Percentiles rank a stretch among this genome's conserved stretches.
phyloP scores from a whole-genome alignment of 1,140 invertebrate species.

The Globodera ellingtonae region DNA sequence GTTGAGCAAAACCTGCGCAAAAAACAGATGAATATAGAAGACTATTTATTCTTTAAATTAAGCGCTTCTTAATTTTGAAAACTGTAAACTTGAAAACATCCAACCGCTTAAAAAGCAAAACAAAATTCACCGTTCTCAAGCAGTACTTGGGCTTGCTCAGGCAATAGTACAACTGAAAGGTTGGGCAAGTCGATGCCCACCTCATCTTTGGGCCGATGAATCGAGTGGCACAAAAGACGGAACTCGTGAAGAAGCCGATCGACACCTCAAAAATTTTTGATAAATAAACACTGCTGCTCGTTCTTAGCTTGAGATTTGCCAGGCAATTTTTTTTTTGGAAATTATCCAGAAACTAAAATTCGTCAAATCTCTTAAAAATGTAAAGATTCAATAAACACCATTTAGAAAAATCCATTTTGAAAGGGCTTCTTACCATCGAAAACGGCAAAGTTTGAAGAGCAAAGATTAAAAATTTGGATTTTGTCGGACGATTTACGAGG shows the following conservation, averaged over 20 bases:
- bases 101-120: too few relatives aligned
- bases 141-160: conserved; percentile 44
- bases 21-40: not conserved
- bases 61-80: not conserved
- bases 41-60: not conserved
- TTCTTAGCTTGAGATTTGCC: not conserved
- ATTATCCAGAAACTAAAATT: too few relatives aligned
- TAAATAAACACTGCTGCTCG: not conserved
- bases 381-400: not conserved
- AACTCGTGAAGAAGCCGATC: not conserved
- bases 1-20: conserved; percentile 20
- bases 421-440: not conserved
- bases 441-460: not conserved
- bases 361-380: too few relatives aligned
- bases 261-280: not conserved
- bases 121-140: conserved; percentile 38
- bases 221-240: not conserved
- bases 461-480: not conserved
- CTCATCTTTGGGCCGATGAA: conserved; percentile 3
- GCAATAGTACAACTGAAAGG: conserved; percentile 31
- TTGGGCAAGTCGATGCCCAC: conserved; percentile 11
- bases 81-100: too few relatives aligned
- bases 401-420: not conserved
- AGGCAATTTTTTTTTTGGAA: too few relatives aligned
- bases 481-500: not conserved